Evolutionary conservation across 2,113 vertebrate species (phyloP).

Genomic region (Oncorhynchus mykiss): DNA sequence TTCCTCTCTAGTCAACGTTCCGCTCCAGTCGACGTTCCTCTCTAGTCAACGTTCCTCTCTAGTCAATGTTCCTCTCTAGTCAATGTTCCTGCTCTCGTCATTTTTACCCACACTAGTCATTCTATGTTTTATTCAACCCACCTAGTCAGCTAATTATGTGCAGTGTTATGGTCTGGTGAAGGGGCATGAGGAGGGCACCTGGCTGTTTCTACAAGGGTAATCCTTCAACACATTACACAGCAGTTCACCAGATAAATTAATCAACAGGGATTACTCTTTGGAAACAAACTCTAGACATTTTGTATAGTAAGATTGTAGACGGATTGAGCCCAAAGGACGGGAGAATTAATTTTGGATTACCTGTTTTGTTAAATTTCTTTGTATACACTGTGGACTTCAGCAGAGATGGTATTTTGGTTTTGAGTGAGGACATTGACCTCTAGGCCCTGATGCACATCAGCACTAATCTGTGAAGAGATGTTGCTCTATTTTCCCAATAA

Average conservation of each 20-base stretch:
- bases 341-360: conserved; percentile 61
- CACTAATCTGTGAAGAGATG: conserved; percentile 10
- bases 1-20: too few relatives aligned
- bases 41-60: too few relatives aligned
- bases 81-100: too few relatives aligned
- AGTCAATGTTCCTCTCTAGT: too few relatives aligned
- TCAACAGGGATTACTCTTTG: conserved; percentile 49
- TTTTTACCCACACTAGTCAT: too few relatives aligned
- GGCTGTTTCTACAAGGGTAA: conserved; percentile 40
- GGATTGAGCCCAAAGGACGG: conserved; percentile 42
- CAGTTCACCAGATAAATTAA: conserved; percentile 47
- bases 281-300: conserved; percentile 52
- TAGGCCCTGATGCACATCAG: conserved; percentile 46
- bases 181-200: background rate
- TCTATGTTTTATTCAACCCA: background rate
- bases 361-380: conserved; percentile 52
- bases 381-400: background rate
- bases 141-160: conserved; percentile 5
- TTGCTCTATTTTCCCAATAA: background rate
- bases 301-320: conserved; percentile 22
- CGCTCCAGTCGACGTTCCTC: too few relatives aligned
- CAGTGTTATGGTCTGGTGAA: background rate
- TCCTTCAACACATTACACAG: conserved; percentile 57
- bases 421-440: background rate
- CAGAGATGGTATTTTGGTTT: background rate